phyloP scores from a whole-genome alignment of 2,888 invertebrate species.

The Physocephala rufipes region DNA sequence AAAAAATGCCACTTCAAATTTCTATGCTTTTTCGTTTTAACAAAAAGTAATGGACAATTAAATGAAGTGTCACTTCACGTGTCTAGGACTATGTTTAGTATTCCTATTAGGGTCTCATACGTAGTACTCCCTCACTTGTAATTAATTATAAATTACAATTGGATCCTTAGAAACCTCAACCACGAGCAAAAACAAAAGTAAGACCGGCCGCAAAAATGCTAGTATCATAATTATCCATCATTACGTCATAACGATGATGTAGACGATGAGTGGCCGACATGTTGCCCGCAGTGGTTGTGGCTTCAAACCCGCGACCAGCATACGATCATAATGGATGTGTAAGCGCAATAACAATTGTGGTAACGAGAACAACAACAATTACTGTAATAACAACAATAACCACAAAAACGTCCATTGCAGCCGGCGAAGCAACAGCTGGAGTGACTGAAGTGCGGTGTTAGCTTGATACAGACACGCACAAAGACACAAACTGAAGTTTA shows the following conservation, averaged over 20 bases:
- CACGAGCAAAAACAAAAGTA: background rate
- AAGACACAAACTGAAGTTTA: background rate
- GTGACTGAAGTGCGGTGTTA: background rate
- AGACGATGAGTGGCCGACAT: background rate
- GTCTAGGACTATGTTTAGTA: too few relatives aligned
- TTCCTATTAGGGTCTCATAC: too few relatives aligned
- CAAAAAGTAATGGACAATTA: too few relatives aligned
- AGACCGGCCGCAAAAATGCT: background rate
- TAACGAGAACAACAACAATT: background rate
- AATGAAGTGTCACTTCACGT: too few relatives aligned
- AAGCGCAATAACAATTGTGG: too few relatives aligned
- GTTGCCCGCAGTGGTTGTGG: background rate
- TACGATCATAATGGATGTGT: background rate
- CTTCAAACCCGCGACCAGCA: background rate
- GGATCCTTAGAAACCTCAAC: background rate
- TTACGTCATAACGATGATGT: background rate
- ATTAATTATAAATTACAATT: too few relatives aligned
- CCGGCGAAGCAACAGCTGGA: background rate
- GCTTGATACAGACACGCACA: too few relatives aligned
- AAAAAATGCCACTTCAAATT: too few relatives aligned
- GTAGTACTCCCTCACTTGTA: too few relatives aligned
- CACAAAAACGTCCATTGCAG: background rate
- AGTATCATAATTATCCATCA: background rate
- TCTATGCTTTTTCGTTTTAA: too few relatives aligned
- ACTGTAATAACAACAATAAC: background rate